Conservation (phyloP, 2,113 vertebrate genomes). For the Tricholaema leucomelas region DNA sequence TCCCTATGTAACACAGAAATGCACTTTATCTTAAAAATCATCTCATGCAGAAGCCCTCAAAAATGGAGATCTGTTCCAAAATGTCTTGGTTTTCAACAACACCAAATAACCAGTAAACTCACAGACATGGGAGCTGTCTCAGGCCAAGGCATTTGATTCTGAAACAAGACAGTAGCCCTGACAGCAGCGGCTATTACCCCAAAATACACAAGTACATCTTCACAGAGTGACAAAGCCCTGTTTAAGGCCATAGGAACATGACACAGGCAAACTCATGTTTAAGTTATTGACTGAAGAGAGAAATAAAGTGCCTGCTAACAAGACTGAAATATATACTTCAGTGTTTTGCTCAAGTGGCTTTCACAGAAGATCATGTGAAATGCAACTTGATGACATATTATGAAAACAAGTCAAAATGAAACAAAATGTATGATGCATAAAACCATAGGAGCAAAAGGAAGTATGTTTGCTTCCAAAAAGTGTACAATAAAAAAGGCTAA, state of each 20-base stretch:
- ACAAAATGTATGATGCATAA: not conserved
- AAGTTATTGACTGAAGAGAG: not conserved
- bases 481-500: not conserved
- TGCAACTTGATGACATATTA: not conserved
- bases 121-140: not conserved
- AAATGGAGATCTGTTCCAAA: not conserved
- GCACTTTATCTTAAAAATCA: not conserved
- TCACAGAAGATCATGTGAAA: not conserved
- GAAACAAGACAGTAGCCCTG: not conserved
- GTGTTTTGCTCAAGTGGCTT: not conserved
- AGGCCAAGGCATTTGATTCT: not conserved
- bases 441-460: constrained; percentile 33
- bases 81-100: not conserved
- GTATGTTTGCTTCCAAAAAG: constrained; percentile 1
- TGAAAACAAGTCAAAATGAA: not conserved
- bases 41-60: not conserved
- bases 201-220: not conserved
- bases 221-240: not conserved
- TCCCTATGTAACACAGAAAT: not conserved
- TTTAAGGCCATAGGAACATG: not conserved
- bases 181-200: not conserved
- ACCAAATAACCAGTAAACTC: not conserved
- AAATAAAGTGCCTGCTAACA: not conserved
- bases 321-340: not conserved
- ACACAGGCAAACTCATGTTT: not conserved